phyloP scores from a whole-genome alignment of 2,888 invertebrate species.

The Orthosia cruda region DNA sequence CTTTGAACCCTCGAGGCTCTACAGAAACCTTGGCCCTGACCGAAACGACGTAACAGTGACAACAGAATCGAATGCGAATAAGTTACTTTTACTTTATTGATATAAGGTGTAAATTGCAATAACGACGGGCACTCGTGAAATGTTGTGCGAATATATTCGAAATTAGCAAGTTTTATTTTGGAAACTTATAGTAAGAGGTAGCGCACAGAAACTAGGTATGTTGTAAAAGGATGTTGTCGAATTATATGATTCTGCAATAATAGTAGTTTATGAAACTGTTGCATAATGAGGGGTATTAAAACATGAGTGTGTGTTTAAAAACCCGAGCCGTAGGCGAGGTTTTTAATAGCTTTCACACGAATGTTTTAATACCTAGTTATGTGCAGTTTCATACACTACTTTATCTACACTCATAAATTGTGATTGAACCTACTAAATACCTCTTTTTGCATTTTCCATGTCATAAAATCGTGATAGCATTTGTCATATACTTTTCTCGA shows the following conservation, averaged over 20 bases:
- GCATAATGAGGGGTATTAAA: no score
- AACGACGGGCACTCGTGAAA: not conserved
- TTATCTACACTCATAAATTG: no score
- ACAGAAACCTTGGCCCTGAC: conserved; percentile 57
- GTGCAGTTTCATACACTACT: no score
- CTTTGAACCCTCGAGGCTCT: conserved; percentile 18
- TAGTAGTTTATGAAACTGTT: no score
- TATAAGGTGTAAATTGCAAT: conserved; percentile 1
- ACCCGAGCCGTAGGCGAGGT: no score
- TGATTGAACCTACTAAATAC: no score
- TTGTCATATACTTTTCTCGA: no score
- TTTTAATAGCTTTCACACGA: no score
- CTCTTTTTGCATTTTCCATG: no score
- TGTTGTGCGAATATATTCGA: not conserved
- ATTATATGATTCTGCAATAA: not conserved
- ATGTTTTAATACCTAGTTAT: no score
- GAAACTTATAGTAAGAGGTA: not conserved
- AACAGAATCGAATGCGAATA: not conserved
- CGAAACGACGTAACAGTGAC: conserved; percentile 24
- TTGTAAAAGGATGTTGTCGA: not conserved
- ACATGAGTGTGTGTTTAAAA: no score
- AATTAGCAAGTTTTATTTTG: conserved; percentile 38
- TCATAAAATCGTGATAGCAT: no score
- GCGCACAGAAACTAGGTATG: not conserved
- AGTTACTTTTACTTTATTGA: not conserved